Conservation (phyloP, 2,797 vertebrate genomes). For the Falco naumanni region DNA sequence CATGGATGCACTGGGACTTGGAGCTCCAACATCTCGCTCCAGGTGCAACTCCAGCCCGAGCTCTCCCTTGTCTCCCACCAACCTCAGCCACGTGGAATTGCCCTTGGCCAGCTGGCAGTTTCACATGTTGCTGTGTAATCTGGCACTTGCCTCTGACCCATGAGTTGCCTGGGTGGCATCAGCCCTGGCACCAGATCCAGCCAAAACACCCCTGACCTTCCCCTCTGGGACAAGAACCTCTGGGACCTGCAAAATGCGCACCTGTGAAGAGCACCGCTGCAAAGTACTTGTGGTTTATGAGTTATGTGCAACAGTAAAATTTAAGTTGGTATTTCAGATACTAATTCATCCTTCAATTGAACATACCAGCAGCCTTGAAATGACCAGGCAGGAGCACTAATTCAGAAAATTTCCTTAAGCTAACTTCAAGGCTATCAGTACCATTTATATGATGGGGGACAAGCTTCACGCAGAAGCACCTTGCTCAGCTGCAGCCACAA, state of each 20-base stretch:
- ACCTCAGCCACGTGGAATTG: fast-evolving
- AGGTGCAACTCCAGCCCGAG: background rate
- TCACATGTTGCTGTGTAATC: fast-evolving
- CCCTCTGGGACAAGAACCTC: background rate
- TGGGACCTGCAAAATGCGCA: background rate
- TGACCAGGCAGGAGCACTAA: background rate
- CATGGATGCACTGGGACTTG: background rate
- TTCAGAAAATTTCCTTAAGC: background rate
- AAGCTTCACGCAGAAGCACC: background rate
- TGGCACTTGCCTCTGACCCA: background rate
- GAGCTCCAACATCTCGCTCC: background rate
- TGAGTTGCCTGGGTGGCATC: background rate
- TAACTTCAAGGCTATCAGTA: background rate
- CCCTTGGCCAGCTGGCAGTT: background rate
- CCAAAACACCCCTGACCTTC: background rate
- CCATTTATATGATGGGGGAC: background rate
- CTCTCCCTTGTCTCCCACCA: background rate
- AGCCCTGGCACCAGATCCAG: background rate
- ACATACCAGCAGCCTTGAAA: background rate
- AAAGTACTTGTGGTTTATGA: background rate
- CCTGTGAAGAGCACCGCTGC: background rate
- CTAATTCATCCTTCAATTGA: background rate
- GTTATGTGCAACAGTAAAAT: background rate
- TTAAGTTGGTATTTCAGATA: background rate
- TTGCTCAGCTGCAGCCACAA: background rate